These are phyloP conservation scores for Dipodomys ordii DNA, from an alignment of 2,113 vertebrate genomes.

Conservation along the genomic window DNA sequence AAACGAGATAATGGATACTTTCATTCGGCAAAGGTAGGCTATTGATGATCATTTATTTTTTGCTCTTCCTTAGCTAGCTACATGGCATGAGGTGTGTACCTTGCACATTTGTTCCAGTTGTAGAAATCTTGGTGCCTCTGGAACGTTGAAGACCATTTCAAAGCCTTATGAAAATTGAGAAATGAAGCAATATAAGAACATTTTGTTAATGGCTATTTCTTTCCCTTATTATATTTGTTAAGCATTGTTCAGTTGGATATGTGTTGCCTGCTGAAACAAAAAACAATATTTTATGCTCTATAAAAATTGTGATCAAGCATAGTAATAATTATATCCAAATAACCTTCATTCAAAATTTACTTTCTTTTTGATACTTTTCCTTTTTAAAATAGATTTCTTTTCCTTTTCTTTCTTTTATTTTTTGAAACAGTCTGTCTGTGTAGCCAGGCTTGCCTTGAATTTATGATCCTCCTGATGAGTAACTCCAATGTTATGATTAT, in stretches of 20 bases:
- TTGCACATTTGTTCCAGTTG: neutral
- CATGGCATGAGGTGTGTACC: neutral
- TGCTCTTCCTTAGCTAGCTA: neutral
- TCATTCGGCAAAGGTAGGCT: neutral
- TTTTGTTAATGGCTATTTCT: neutral
- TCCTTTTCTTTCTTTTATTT: too few species aligned
- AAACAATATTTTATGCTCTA: neutral
- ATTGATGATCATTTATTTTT: neutral
- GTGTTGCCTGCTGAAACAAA: neutral
- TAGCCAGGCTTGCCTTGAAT: too few species aligned
- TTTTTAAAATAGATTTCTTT: too few species aligned
- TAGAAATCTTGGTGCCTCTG: neutral
- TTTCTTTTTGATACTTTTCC: constrained; percentile 32
- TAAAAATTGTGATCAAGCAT: neutral
- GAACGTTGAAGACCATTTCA: neutral
- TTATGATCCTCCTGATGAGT: too few species aligned
- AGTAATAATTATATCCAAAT: constrained; percentile 11
- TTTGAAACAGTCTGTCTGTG: too few species aligned
- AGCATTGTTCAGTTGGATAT: neutral
- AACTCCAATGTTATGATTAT: too few species aligned
- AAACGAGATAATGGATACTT: neutral
- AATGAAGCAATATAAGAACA: constrained; percentile 10
- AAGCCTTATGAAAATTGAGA: neutral
- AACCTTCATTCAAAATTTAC: neutral
- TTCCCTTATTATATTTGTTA: constrained; percentile 21